These are phyloP conservation scores for Pitangus sulphuratus DNA, from an alignment of 2,797 vertebrate species.

Conservation along the genomic window DNA sequence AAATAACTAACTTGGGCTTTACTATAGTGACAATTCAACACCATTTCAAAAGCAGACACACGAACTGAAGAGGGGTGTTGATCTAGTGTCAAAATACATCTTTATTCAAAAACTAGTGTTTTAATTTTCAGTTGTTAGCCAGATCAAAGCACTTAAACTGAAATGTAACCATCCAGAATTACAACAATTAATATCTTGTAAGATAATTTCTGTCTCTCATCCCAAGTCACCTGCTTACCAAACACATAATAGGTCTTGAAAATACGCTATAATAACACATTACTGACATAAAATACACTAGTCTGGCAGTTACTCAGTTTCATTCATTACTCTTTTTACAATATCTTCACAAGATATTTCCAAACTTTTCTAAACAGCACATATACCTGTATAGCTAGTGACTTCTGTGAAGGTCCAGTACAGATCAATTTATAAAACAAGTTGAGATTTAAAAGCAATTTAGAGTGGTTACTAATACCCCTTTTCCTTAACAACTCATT, in stretches of 20 bases:
- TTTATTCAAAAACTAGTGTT: slow-evolving; percentile 29
- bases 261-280: slow-evolving; percentile 11
- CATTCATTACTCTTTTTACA: neutral
- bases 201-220: slow-evolving; percentile 12
- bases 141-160: slow-evolving; percentile 32
- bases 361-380: neutral
- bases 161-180: slow-evolving; percentile 6
- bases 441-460: neutral
- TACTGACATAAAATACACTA: neutral
- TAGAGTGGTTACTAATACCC: neutral
- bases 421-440: neutral
- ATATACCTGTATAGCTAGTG: neutral
- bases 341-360: neutral
- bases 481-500: neutral
- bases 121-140: neutral
- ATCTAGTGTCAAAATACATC: slow-evolving; percentile 18
- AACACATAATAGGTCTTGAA: neutral
- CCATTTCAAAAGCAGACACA: slow-evolving; percentile 45
- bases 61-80: slow-evolving; percentile 1
- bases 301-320: neutral
- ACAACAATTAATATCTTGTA: neutral
- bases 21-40: slow-evolving; percentile 42
- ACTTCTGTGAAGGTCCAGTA: neutral
- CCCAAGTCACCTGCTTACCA: neutral
- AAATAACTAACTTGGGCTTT: slow-evolving; percentile 51